Conservation (phyloP, 2,113 vertebrate species). For the Isurus oxyrinchus region DNA sequence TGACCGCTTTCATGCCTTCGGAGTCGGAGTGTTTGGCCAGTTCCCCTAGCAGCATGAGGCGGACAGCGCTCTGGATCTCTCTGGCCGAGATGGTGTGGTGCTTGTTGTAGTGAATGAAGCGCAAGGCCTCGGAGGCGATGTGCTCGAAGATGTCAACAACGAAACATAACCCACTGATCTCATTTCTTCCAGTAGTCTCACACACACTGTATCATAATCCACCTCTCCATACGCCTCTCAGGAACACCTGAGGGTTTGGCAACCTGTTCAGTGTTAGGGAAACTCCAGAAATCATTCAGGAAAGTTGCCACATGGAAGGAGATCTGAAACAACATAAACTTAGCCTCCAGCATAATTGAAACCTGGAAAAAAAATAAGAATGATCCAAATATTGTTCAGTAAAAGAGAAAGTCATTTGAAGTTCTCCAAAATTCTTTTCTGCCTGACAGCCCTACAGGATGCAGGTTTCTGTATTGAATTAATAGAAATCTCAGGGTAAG, state of each 20-base stretch:
- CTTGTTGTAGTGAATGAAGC: no score
- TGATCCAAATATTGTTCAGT: background rate
- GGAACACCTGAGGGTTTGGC: background rate
- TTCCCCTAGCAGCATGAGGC: no score
- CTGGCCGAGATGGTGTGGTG: no score
- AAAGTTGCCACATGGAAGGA: background rate
- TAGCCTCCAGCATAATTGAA: background rate
- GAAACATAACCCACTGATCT: background rate
- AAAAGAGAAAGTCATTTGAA: background rate
- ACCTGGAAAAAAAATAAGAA: background rate
- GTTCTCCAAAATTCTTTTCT: background rate
- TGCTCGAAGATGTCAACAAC: no score
- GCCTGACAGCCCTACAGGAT: background rate
- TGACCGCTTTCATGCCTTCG: no score
- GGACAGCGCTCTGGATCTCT: no score
- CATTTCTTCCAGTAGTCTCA: background rate
- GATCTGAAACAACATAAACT: background rate
- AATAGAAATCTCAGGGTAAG: background rate
- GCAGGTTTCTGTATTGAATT: background rate
- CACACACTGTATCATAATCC: background rate
- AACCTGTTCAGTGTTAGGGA: background rate
- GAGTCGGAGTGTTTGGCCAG: no score
- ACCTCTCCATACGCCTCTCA: background rate
- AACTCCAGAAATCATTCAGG: background rate
- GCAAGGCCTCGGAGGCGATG: no score